phyloP scores from a whole-genome alignment of 2,113 vertebrate species.

The Indicator indicator region DNA sequence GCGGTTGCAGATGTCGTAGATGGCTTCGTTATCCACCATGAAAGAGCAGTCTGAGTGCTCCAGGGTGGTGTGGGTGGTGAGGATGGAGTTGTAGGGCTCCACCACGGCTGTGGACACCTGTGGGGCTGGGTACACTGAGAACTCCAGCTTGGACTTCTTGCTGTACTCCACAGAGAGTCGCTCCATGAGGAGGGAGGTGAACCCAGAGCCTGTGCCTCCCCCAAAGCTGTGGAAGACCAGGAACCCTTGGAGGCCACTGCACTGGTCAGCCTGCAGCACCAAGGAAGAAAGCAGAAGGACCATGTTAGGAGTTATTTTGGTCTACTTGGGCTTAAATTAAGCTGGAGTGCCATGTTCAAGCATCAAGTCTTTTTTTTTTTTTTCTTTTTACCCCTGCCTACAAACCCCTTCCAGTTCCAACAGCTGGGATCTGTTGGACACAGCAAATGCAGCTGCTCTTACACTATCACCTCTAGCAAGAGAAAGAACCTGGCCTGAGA shows the following conservation, averaged over 20 bases:
- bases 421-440: accelerated
- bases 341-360: background rate
- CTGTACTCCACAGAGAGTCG: conserved; percentile 70
- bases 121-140: conserved; percentile 80
- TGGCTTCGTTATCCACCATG: conserved; percentile 85
- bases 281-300: background rate
- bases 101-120: conserved; percentile 81
- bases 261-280: background rate
- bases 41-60: conserved; percentile 84
- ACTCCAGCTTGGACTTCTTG: conserved; percentile 86
- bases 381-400: background rate
- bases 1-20: conserved; percentile 78
- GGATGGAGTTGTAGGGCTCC: conserved; percentile 85
- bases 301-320: background rate
- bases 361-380: background rate
- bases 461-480: no score
- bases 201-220: conserved; percentile 67
- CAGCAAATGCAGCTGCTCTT: background rate
- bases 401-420: background rate
- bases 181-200: conserved; percentile 74
- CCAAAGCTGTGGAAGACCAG: conserved; percentile 73
- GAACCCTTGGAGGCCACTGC: background rate
- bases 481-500: no score
- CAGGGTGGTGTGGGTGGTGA: conserved; percentile 84
- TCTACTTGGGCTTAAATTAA: background rate